Evolutionary conservation across 2,113 vertebrate species (phyloP).

Genomic region (Sinocyclocheilus maitianheensis): DNA sequence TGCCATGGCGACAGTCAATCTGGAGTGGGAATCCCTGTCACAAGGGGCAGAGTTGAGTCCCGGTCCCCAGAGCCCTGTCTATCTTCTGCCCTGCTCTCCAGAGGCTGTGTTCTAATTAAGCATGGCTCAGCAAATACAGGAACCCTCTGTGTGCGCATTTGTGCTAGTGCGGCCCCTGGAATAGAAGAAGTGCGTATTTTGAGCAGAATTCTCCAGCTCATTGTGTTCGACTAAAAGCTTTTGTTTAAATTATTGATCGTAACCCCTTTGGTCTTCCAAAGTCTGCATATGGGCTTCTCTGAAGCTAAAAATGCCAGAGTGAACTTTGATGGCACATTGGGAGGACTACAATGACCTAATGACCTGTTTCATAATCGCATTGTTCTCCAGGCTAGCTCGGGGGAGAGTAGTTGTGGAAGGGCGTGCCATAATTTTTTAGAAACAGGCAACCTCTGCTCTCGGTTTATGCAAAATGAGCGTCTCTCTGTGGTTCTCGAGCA

Average conservation of each 20-base stretch:
- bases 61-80: conserved; percentile 45
- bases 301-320: not conserved
- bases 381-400: not conserved
- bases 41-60: conserved; percentile 37
- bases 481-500: not conserved
- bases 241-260: conserved; percentile 39
- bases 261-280: not conserved
- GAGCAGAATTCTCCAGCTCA: not conserved
- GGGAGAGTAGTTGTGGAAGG: not conserved
- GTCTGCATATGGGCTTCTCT: not conserved
- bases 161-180: not conserved
- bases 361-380: conserved; percentile 15
- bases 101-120: conserved; percentile 50
- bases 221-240: conserved; percentile 33
- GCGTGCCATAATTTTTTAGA: not conserved
- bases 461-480: not conserved
- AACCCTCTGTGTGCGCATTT: conserved; percentile 5
- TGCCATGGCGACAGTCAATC: conserved; percentile 43
- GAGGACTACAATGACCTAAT: conserved; percentile 6
- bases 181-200: not conserved
- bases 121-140: conserved; percentile 47
- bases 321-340: not conserved
- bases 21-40: conserved; percentile 48
- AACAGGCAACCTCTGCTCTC: conserved; percentile 19
- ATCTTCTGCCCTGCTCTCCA: conserved; percentile 42